Percentiles rank a stretch among this genome's conserved stretches.
phyloP scores from a whole-genome alignment of 2,113 vertebrate genomes.

The Myxocyprinus asiaticus region DNA sequence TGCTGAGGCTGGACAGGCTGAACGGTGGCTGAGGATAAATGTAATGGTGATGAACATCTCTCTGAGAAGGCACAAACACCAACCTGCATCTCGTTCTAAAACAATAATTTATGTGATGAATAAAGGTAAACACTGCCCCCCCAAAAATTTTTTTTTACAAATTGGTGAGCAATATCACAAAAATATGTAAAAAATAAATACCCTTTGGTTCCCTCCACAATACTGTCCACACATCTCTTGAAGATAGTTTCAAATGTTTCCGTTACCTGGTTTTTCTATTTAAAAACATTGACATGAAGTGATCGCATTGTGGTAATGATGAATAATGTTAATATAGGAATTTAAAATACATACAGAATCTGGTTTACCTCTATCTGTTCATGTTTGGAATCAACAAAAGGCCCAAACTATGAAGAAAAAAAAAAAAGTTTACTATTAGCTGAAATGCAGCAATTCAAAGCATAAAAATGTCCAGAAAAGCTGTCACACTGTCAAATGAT shows the following conservation, averaged over 20 bases:
- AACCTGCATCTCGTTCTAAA: constrained; percentile 75
- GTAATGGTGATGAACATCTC: constrained; percentile 83
- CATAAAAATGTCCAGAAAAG: background rate
- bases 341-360: background rate
- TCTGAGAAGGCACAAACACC: constrained; percentile 83
- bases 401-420: constrained; percentile 78
- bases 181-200: constrained; percentile 48
- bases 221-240: constrained; percentile 79
- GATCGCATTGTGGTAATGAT: background rate
- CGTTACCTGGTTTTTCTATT: constrained; percentile 83
- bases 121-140: background rate
- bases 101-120: background rate
- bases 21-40: constrained; percentile 92
- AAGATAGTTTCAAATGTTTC: constrained; percentile 81
- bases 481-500: too few species aligned
- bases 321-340: background rate
- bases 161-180: background rate
- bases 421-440: constrained; percentile 39
- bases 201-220: constrained; percentile 87
- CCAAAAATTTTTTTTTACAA: background rate
- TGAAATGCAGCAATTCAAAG: background rate
- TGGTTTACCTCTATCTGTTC: constrained; percentile 87
- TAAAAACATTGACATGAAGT: constrained; percentile 5
- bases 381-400: constrained; percentile 90
- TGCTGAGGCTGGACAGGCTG: constrained; percentile 65